Conservation (phyloP, 2,797 vertebrate genomes). For the Sylvia borin region DNA sequence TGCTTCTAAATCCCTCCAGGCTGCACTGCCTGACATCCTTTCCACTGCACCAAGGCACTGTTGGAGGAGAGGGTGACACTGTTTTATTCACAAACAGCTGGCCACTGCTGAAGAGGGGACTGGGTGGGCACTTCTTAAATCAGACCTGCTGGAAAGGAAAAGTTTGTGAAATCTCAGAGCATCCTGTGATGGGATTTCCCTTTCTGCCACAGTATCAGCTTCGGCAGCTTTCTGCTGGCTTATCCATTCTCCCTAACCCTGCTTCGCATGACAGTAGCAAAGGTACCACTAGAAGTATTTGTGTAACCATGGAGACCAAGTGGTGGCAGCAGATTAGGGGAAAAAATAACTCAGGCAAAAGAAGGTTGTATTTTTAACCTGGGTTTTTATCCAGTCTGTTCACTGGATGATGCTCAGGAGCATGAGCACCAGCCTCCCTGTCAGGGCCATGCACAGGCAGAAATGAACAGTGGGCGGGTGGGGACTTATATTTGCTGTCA, state of each 20-base stretch:
- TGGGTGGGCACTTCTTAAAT: neutral
- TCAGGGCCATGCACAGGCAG: neutral
- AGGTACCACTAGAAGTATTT: neutral
- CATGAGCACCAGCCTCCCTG: neutral
- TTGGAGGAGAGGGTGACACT: neutral
- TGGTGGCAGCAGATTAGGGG: neutral
- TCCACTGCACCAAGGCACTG: neutral
- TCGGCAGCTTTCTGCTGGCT: neutral
- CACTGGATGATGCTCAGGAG: neutral
- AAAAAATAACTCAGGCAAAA: neutral
- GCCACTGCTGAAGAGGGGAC: neutral
- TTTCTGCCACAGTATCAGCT: neutral
- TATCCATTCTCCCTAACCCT: neutral
- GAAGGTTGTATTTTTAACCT: slow-evolving; percentile 3
- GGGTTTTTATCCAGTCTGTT: neutral
- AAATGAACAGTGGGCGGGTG: neutral
- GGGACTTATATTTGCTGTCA: neutral
- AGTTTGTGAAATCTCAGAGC: neutral
- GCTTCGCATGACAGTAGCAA: neutral
- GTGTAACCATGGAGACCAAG: slow-evolving; percentile 49
- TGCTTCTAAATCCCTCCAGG: neutral
- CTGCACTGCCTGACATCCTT: neutral
- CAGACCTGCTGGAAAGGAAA: neutral
- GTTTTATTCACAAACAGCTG: neutral
- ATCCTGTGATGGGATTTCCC: neutral